These are phyloP conservation scores for Zaprionus capensis DNA, from an alignment of 1,140 invertebrate species.

Conservation along the genomic window DNA sequence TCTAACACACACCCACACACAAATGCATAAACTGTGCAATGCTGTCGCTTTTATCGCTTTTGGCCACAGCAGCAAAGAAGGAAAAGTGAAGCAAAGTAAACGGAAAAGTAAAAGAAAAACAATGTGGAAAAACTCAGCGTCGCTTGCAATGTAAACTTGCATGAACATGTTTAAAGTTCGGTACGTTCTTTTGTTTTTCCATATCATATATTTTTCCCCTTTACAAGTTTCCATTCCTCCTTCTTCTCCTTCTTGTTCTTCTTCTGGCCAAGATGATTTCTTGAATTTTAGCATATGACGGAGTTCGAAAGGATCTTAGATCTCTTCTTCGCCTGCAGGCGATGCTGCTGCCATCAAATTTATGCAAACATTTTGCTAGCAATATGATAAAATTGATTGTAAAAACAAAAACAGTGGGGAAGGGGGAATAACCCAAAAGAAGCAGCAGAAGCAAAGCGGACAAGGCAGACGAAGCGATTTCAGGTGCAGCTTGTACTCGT, in stretches of 20 bases:
- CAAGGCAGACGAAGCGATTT: constrained; percentile 19
- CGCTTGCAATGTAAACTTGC: constrained; percentile 54
- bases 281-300: constrained; percentile 66
- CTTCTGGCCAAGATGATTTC: constrained; percentile 54
- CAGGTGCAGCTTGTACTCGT: constrained; percentile 34
- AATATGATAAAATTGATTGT: constrained; percentile 77
- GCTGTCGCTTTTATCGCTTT: constrained; percentile 65
- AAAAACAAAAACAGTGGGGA: constrained; percentile 31
- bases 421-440: background rate
- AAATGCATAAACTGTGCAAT: constrained; percentile 59
- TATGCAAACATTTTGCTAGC: constrained; percentile 74
- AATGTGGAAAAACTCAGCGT: constrained; percentile 29
- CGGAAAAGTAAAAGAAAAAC: constrained; percentile 11
- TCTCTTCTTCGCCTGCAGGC: constrained; percentile 52
- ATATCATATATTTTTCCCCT: background rate
- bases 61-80: constrained; percentile 23
- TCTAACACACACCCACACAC: constrained; percentile 39
- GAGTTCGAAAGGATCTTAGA: constrained; percentile 12
- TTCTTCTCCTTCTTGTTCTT: constrained; percentile 24
- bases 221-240: background rate
- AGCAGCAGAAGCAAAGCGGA: constrained; percentile 7
- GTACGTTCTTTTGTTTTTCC: constrained; percentile 9
- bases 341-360: constrained; percentile 49
- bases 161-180: constrained; percentile 45
- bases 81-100: constrained; percentile 27